Base-by-base conservation (phyloP, 2,888 invertebrate species). In the Chloroclystis v-ata region DNA sequence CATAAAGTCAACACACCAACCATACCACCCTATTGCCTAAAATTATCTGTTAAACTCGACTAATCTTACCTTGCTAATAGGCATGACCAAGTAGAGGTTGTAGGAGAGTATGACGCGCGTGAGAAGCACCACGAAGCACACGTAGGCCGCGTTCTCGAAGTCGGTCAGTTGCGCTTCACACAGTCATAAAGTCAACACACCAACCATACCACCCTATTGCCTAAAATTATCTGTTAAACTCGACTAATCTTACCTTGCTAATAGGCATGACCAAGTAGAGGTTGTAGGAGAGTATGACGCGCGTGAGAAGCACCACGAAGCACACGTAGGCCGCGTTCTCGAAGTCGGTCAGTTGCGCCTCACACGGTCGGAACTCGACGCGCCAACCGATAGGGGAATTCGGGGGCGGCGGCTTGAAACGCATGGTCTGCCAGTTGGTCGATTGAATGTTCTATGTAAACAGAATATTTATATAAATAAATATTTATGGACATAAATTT, bases 371-470 rank as follows among this genome's bases (percentile, higher is more conserved):
- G 89, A 99, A 99, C 89, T 99, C 99, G 0, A 99, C 99, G 59
- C 99, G 91, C 99, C 99, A 99, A 28, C 99, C 99, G 68, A 99
- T 99, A 39, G 95, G 90, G 6, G 97, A 96, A 76, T 97, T 94
- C 0, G 97, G 96, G 14, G 98, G 97, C 32, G 99, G 99, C 24
- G 98, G 98, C 86, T 99, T 99, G 87, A 99, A 99, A 29, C 97
- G 90, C 97, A 99, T 97, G 25, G 98, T 97, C 86, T 99, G 98
- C 99, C 99, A 99, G 88, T 99, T 99, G 20, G 99, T 99, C 0
- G 98, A 98, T 76, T 99, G 98, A 61, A 99, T 97, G 76, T 99
- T 99, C 95, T 96, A 76, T 1, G 30, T 38, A 8, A 26, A 52
- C 3, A 26, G 8, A 26, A 8, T 26, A 26, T 6, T 6, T 6